Percentiles rank a stretch among this genome's conserved stretches.
These are phyloP conservation scores for Pachliopta kotzebuea DNA, from an alignment of 2,888 invertebrate species.

Conservation along the genomic window DNA sequence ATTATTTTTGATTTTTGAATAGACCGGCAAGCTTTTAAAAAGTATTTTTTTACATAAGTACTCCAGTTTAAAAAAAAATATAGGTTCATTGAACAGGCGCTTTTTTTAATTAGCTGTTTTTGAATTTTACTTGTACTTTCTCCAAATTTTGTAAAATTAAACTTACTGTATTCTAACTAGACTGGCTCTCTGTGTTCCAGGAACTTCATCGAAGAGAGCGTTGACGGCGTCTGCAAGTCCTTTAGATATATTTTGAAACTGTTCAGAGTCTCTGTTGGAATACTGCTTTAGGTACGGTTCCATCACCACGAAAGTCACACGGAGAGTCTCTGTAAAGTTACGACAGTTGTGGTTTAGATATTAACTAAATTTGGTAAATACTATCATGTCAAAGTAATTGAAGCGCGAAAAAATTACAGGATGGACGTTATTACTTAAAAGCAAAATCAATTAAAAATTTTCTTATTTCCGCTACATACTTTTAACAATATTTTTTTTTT, in stretches of 20 bases:
- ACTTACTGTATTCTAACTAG: conserved; percentile 87
- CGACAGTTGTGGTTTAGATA: background rate
- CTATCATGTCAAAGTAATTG: background rate
- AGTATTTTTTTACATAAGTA: too few species aligned
- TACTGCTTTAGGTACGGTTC: conserved; percentile 82
- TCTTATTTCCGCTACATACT: too few species aligned
- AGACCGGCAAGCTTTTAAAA: too few species aligned
- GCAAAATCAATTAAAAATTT: too few species aligned
- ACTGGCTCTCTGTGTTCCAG: conserved; percentile 81
- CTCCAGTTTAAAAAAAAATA: too few species aligned
- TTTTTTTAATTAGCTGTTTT: too few species aligned
- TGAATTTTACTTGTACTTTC: too few species aligned
- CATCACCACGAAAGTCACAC: conserved; percentile 79
- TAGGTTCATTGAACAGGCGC: too few species aligned
- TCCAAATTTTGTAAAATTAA: conserved; percentile 29
- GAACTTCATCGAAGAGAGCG: conserved; percentile 70
- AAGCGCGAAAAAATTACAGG: background rate
- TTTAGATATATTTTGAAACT: conserved; percentile 81
- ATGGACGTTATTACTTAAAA: too few species aligned
- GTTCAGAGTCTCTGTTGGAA: conserved; percentile 79
- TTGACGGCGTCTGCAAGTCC: conserved; percentile 82
- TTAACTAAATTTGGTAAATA: background rate
- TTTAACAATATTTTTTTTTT: background rate
- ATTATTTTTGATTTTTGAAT: too few species aligned
- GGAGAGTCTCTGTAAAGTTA: conserved; percentile 58